Evolutionary conservation across 2,113 vertebrate genomes (phyloP).

Genomic region (Hoplias malabaricus): DNA sequence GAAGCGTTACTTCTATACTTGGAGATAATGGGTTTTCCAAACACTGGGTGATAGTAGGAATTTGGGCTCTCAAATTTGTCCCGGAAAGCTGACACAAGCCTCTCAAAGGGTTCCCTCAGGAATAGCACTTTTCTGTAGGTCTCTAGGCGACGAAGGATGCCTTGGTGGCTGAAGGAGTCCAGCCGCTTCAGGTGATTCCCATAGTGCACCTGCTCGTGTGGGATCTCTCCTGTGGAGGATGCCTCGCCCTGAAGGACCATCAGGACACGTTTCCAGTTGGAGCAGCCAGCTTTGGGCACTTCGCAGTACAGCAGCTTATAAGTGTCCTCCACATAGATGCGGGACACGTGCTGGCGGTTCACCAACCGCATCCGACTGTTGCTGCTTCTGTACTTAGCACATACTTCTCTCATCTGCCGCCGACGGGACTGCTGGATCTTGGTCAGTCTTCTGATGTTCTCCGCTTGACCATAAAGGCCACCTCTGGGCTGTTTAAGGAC

Average conservation of each 20-base stretch:
- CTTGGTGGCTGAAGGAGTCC: conserved; percentile 33
- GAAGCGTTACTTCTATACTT: conserved; percentile 80
- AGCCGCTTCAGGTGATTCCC: conserved; percentile 57
- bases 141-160: conserved; percentile 88
- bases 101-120: conserved; percentile 90
- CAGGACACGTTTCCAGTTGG: conserved; percentile 96
- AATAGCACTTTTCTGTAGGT: conserved; percentile 93
- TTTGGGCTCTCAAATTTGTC: conserved; percentile 93
- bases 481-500: conserved; percentile 60
- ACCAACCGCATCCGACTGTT: conserved; percentile 67
- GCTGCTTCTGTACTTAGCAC: conserved; percentile 85
- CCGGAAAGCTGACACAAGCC: conserved; percentile 90
- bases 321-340: conserved; percentile 91
- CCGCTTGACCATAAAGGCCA: conserved; percentile 45
- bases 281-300: conserved; percentile 95
- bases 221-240: conserved; percentile 77
- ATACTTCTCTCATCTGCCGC: conserved; percentile 82
- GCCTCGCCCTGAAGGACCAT: conserved; percentile 90
- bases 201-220: conserved; percentile 87
- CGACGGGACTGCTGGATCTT: conserved; percentile 76
- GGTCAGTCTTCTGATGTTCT: conserved; percentile 67
- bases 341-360: conserved; percentile 82
- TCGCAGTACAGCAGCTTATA: conserved; percentile 93
- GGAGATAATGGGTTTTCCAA: conserved; percentile 87
- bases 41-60: conserved; percentile 88